phyloP scores from a whole-genome alignment of 92 coral and sea anemone genomes.

The Pocillopora meandrina region DNA sequence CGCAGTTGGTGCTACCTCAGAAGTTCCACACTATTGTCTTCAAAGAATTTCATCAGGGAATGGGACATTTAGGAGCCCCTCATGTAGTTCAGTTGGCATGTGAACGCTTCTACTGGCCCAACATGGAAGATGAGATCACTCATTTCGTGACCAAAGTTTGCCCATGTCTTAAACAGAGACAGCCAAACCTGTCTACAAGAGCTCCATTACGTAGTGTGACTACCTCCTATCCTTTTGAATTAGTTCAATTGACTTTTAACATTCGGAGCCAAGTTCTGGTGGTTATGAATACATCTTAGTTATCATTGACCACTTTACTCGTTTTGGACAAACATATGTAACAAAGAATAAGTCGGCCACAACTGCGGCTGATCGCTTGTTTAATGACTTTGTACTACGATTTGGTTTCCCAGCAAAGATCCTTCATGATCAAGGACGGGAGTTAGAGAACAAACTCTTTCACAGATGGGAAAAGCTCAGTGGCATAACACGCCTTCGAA shows the following conservation, averaged over 20 bases:
- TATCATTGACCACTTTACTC: slow-evolving; percentile 19
- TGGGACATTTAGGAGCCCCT: slow-evolving; percentile 41
- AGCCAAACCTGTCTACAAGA: not conserved
- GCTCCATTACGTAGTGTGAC: slow-evolving; percentile 19
- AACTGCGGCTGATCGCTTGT: slow-evolving; percentile 2
- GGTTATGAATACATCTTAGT: slow-evolving; percentile 27
- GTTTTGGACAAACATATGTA: slow-evolving; percentile 8
- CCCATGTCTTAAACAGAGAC: slow-evolving; percentile 2
- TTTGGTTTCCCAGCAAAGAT: slow-evolving; percentile 40
- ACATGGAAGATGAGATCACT: not conserved
- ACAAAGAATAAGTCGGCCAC: slow-evolving; percentile 10
- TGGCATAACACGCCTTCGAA: not conserved
- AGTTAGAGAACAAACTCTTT: slow-evolving; percentile 23
- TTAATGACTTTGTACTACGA: slow-evolving; percentile 36
- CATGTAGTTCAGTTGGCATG: slow-evolving; percentile 15
- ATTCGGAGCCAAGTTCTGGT: slow-evolving; percentile 6
- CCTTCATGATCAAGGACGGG: slow-evolving; percentile 36
- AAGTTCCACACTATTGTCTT: slow-evolving; percentile 18
- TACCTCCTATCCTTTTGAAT: slow-evolving; percentile 10
- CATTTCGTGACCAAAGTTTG: not conserved
- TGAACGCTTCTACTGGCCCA: slow-evolving; percentile 50
- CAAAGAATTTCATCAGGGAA: slow-evolving; percentile 39
- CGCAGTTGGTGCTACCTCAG: slow-evolving; percentile 37
- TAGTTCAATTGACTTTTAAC: slow-evolving; percentile 20
- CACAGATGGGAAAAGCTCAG: not conserved